A percentile compares a stretch with the other conserved stretches of the same genome.
These are phyloP conservation scores for Galago senegalensis DNA, from an alignment of 2,797 vertebrate genomes.

Conservation along the genomic window DNA sequence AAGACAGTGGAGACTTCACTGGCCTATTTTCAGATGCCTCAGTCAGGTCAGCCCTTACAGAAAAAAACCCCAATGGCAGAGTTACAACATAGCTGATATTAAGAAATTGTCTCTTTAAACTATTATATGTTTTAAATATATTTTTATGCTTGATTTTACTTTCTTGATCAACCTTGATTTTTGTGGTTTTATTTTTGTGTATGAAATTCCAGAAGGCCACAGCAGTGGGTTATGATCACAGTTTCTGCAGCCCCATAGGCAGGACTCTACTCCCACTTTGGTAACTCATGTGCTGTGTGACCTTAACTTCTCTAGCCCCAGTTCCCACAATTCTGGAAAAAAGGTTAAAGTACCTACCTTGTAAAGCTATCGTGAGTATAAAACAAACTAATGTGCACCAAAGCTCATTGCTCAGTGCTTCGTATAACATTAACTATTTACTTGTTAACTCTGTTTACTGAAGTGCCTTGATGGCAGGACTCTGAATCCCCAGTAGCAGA, in stretches of 20 bases:
- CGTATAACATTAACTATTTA: neutral
- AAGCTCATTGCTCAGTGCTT: neutral
- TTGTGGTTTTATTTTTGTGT: neutral
- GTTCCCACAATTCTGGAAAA: neutral
- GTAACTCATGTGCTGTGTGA: slow-evolving; percentile 17
- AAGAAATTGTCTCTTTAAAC: slow-evolving; percentile 32
- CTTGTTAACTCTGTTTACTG: neutral
- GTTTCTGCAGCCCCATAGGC: slow-evolving; percentile 6
- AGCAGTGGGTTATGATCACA: slow-evolving; percentile 6
- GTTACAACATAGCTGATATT: slow-evolving; percentile 17
- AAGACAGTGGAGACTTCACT: neutral
- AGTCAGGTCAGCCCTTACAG: neutral
- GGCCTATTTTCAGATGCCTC: slow-evolving; percentile 12
- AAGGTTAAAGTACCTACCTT: slow-evolving; percentile 18
- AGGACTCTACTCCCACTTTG: neutral
- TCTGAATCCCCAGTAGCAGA: neutral
- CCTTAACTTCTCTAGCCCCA: slow-evolving; percentile 8
- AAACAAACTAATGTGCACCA: slow-evolving; percentile 33
- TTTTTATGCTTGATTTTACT: slow-evolving; percentile 65
- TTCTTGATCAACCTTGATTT: neutral
- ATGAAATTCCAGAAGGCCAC: slow-evolving; percentile 46
- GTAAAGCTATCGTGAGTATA: neutral
- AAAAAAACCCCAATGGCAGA: slow-evolving; percentile 6
- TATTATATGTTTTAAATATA: slow-evolving; percentile 26
- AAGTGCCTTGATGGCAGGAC: neutral